These are phyloP conservation scores for Cyprinodon variegatus DNA, from an alignment of 2,113 vertebrate species.

Conservation along the genomic window DNA sequence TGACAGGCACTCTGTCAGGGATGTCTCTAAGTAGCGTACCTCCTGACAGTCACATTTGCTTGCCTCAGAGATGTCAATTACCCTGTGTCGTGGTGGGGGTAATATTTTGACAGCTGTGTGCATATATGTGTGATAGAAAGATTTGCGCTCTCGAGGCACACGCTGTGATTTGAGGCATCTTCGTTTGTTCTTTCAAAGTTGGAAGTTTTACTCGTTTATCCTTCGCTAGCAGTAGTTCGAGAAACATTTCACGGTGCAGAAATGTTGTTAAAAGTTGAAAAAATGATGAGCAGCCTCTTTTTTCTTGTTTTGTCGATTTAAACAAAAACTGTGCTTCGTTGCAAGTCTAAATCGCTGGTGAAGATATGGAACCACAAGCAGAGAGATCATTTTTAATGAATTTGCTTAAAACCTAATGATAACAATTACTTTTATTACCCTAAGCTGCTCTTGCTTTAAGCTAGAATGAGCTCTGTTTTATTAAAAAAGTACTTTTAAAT, in stretches of 20 bases:
- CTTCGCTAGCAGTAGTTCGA: not conserved
- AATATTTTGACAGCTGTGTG: slow-evolving; percentile 3
- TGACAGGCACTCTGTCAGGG: slow-evolving; percentile 40
- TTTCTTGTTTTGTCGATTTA: not conserved
- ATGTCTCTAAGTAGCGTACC: slow-evolving; percentile 15
- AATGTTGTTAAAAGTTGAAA: not conserved
- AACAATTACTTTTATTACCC: not conserved
- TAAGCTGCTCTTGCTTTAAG: not conserved
- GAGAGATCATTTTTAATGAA: not conserved
- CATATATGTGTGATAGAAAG: not conserved
- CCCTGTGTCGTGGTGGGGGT: slow-evolving; percentile 10
- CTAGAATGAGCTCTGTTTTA: not conserved
- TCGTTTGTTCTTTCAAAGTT: not conserved
- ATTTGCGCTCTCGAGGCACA: not conserved
- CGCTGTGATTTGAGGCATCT: not conserved
- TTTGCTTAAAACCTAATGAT: not conserved
- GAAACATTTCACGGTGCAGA: not conserved
- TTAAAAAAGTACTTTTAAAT: not conserved
- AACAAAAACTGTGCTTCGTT: not conserved
- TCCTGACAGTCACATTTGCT: slow-evolving; percentile 5
- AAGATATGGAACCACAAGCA: not conserved
- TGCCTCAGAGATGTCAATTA: slow-evolving; percentile 19
- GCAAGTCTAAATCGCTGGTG: not conserved
- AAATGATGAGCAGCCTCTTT: not conserved
- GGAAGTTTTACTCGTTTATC: slow-evolving; percentile 1